Conservation (phyloP, 2,797 vertebrate genomes). For the Anguilla obscura region DNA sequence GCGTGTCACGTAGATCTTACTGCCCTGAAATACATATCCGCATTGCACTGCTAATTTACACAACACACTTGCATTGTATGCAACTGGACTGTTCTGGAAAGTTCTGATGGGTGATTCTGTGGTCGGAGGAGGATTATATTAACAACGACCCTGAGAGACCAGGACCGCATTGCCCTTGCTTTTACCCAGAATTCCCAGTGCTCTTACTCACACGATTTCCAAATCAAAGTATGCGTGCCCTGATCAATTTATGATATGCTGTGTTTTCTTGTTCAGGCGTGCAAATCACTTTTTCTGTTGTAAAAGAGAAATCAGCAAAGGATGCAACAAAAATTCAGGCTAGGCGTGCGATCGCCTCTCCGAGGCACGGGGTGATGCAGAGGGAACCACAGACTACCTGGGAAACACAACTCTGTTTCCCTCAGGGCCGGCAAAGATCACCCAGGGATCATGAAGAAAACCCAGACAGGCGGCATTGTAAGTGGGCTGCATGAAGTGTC, state of each 20-base stretch:
- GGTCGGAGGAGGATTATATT: background rate
- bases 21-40: background rate
- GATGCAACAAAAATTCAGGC: too few relatives aligned
- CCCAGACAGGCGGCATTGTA: too few relatives aligned
- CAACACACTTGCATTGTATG: background rate
- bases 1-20: background rate
- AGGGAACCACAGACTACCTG: background rate
- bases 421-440: too few relatives aligned
- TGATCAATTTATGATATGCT: background rate
- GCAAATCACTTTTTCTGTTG: background rate
- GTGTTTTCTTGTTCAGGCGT: background rate
- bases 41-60: background rate
- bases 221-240: background rate
- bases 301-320: background rate
- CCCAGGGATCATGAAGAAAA: too few relatives aligned
- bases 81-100: background rate
- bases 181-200: background rate
- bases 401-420: background rate
- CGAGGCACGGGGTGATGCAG: background rate
- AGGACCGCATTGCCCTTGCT: background rate
- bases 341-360: background rate
- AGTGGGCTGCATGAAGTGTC: too few relatives aligned
- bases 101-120: background rate
- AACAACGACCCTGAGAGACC: background rate
- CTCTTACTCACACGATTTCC: background rate